Evolutionary conservation across 1,140 invertebrate species (phyloP), one percentile per base, ranked within the genome.

Genomic region (Ctenoplectra terminalis): DNA sequence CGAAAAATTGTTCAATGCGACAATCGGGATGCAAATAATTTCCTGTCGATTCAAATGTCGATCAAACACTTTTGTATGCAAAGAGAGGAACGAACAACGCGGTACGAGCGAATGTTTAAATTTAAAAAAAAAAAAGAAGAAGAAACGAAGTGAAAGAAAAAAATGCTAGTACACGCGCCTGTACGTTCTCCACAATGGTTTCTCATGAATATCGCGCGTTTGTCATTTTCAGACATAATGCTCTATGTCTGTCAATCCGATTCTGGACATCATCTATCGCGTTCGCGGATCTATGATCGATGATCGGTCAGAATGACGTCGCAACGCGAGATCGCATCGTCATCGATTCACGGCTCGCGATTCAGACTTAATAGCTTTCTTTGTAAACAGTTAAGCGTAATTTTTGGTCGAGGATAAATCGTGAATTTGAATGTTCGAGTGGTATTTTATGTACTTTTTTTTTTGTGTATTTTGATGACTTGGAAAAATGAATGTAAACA

Each of bases 131-230:
- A 43, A 64, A 15, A 40, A 20, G 17, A 46, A 64, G 52, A 50
- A 1, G 40, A 61, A 60, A 48, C 6, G 9, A 48, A 11, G 34
- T 43, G 20, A 37, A 15, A 63, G 23, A 40, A n/a, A 61, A 58
- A 63, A 34, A 61, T 4, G n/a, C 34, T 23, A 43, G n/a, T 31
- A 48, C 56, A 34, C 9, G 40, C 23, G 71, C 11, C 6, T 34
- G 20, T 46, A 61, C 11, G 31, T 26, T 15, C 23, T 17, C 17
- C 20, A 74, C 56, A 60, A 74, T 60, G 17, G 34, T 23, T n/a
- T 15, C 56, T 74, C 56, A 34, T 74, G 71, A 74, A 74, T 74
- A 74, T 34, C 26, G 26, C 29, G n/a, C 72, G 58, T 72, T 43
- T 34, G 58, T 63, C 72, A 63, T 61, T 74, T 46, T 13, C 6